phyloP scores from a whole-genome alignment of 2,113 vertebrate genomes.

The Ivindomyrus marchei region DNA sequence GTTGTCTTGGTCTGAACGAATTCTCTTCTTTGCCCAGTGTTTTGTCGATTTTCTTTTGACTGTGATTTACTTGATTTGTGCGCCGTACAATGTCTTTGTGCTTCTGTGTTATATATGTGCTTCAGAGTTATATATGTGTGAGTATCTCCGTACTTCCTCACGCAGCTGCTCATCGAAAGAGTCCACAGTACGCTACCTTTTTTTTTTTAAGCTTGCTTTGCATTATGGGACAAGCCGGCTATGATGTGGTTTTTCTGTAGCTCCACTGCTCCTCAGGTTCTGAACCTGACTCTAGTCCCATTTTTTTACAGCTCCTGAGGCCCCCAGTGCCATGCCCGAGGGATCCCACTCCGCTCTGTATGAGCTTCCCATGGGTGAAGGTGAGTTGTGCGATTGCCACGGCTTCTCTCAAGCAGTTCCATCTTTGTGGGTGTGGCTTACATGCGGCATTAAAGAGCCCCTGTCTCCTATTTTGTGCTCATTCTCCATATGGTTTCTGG shows the following conservation, averaged over 20 bases:
- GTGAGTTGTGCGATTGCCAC: conserved; percentile 41
- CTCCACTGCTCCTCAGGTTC: not conserved
- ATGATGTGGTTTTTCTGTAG: not conserved
- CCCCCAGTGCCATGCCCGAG: conserved; percentile 64
- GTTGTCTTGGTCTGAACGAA: not conserved
- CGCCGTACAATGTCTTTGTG: not conserved
- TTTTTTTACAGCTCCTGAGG: conserved; percentile 50
- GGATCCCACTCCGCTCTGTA: conserved; percentile 50
- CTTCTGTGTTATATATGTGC: not conserved
- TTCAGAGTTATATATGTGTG: not conserved
- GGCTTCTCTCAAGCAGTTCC: not conserved
- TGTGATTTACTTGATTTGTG: not conserved
- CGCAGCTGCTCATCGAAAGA: not conserved
- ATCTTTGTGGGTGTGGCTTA: not conserved
- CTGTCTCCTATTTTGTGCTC: not conserved
- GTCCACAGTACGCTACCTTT: not conserved
- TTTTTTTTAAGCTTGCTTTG: not conserved
- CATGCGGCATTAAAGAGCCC: not conserved
- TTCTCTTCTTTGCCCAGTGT: too few species aligned
- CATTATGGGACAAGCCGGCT: not conserved
- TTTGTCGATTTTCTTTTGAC: not conserved
- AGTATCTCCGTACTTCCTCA: not conserved
- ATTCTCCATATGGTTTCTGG: not conserved
- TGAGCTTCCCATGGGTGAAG: conserved; percentile 67
- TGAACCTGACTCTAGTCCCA: conserved; percentile 19